phyloP scores from a whole-genome alignment of 2,113 vertebrate genomes.

The Labrus mixtus region DNA sequence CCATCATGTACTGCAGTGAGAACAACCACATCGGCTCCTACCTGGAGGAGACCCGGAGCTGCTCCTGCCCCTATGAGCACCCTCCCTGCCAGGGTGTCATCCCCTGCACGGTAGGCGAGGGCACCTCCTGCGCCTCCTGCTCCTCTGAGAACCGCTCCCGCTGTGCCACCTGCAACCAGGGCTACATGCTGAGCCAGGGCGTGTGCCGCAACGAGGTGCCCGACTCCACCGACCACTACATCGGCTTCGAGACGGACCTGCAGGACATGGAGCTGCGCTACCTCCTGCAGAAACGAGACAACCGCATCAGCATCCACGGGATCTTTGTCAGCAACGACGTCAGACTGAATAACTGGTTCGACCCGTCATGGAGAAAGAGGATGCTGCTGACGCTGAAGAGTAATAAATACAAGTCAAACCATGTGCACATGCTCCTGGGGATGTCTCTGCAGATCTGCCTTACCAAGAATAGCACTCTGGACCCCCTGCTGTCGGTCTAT shows the following conservation, averaged over 20 bases:
- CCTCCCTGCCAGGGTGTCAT: slow-evolving; percentile 83
- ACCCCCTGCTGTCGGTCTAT: slow-evolving; percentile 86
- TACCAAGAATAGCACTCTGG: slow-evolving; percentile 88
- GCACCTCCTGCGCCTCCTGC: slow-evolving; percentile 82
- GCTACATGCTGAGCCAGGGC: slow-evolving; percentile 86
- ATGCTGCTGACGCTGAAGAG: slow-evolving; percentile 88
- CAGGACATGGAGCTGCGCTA: slow-evolving; percentile 85
- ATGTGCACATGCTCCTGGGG: slow-evolving; percentile 87
- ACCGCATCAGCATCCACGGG: slow-evolving; percentile 83
- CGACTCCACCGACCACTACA: slow-evolving; percentile 87
- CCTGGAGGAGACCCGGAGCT: slow-evolving; percentile 82
- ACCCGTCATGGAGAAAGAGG: slow-evolving; percentile 87
- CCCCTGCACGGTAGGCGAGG: slow-evolving; percentile 84
- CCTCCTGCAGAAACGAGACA: slow-evolving; percentile 84
- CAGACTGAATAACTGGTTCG: slow-evolving; percentile 87
- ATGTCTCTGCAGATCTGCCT: slow-evolving; percentile 88
- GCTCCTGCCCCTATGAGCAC: slow-evolving; percentile 84
- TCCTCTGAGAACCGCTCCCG: slow-evolving; percentile 86
- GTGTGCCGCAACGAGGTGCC: slow-evolving; percentile 83
- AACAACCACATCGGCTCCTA: slow-evolving; percentile 86
- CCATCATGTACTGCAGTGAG: slow-evolving; percentile 88
- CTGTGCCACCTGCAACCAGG: slow-evolving; percentile 85
- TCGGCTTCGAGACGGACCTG: slow-evolving; percentile 87
- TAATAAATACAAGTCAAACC: slow-evolving; percentile 88
- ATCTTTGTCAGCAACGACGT: slow-evolving; percentile 90